phyloP scores from a whole-genome alignment of 2,888 invertebrate species.

The Maniola hyperantus region DNA sequence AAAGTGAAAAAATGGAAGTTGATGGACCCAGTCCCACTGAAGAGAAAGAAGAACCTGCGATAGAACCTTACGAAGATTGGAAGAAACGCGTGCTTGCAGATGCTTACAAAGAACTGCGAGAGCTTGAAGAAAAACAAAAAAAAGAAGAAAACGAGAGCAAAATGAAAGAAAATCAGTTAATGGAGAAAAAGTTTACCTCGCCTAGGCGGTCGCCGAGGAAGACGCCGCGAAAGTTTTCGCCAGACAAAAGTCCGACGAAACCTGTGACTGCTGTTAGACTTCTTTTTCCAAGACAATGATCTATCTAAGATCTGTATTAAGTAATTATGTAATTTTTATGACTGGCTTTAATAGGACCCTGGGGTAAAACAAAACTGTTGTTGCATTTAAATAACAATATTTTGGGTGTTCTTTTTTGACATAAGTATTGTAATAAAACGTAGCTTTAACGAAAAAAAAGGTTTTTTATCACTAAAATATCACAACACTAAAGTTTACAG shows the following conservation, averaged over 20 bases:
- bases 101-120: slow-evolving; percentile 66
- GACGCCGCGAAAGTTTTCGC: slow-evolving; percentile 65
- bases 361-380: neutral
- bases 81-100: slow-evolving; percentile 80
- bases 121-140: slow-evolving; percentile 46
- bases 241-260: slow-evolving; percentile 57
- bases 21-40: slow-evolving; percentile 46
- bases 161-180: slow-evolving; percentile 23
- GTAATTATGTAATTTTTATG: neutral
- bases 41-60: slow-evolving; percentile 51
- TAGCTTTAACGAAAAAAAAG: neutral
- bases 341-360: neutral
- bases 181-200: slow-evolving; percentile 28
- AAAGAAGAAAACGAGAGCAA: slow-evolving; percentile 22
- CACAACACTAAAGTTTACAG: slow-evolving; percentile 15
- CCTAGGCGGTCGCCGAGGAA: slow-evolving; percentile 40
- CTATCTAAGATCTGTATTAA: neutral
- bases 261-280: slow-evolving; percentile 55
- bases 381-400: slow-evolving; percentile 2
- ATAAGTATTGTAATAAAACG: neutral
- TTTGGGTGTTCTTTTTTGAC: neutral
- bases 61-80: slow-evolving; percentile 85
- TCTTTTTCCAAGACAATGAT: slow-evolving; percentile 59
- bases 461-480: neutral
- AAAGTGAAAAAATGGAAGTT: slow-evolving; percentile 55